Conservation (phyloP, 2,888 invertebrate species). For the Cataglyphis altisquamis region DNA sequence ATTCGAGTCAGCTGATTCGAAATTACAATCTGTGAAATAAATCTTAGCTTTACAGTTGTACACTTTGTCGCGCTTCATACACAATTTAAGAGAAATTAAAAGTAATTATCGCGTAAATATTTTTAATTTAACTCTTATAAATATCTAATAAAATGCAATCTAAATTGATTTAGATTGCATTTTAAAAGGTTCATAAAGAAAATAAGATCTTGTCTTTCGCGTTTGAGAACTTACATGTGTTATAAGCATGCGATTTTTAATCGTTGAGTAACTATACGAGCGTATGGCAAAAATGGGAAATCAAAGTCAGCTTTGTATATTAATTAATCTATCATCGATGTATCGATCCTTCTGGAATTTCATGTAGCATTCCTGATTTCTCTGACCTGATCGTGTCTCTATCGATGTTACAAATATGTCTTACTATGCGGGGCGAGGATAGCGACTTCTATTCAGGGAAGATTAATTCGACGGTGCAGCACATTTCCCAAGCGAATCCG, state of each 20-base stretch:
- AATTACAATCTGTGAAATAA: neutral
- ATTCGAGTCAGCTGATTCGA: constrained; percentile 9
- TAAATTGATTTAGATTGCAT: neutral
- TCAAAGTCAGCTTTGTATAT: constrained; percentile 16
- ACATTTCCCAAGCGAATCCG: constrained; percentile 66
- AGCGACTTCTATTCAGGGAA: constrained; percentile 6
- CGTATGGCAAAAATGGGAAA: constrained; percentile 1
- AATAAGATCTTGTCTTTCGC: neutral
- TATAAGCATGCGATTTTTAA: neutral
- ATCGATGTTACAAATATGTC: constrained; percentile 57
- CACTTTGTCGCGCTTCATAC: neutral
- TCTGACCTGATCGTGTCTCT: constrained; percentile 20
- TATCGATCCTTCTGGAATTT: constrained; percentile 62
- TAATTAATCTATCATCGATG: constrained; percentile 59
- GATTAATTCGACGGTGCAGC: constrained; percentile 51
- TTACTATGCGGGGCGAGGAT: neutral
- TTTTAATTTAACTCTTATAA: neutral
- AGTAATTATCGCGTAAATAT: neutral
- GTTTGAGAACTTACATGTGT: neutral
- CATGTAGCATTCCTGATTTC: constrained; percentile 49
- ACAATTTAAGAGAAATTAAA: neutral
- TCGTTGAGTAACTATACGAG: neutral
- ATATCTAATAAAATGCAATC: neutral
- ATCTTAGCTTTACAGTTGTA: neutral
- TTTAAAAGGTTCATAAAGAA: neutral